Percentiles rank a stretch among this genome's conserved stretches.
These are phyloP conservation scores for Oreohelix idahoensis DNA, from an alignment of 1,140 invertebrate species.

Conservation along the genomic window DNA sequence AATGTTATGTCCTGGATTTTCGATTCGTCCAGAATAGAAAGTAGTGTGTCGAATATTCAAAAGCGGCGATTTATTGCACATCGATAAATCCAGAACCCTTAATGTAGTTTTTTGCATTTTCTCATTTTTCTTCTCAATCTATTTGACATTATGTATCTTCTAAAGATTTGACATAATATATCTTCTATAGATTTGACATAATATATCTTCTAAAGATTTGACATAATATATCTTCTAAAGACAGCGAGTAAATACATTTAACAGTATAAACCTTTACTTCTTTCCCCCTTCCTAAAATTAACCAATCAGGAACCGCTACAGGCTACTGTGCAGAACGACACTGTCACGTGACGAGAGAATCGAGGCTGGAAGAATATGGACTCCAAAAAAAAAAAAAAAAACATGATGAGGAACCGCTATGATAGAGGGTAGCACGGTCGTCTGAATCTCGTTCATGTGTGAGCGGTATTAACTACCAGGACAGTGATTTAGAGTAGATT, in stretches of 20 bases:
- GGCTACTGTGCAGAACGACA: not conserved
- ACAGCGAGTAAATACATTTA: not conserved
- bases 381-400: not conserved
- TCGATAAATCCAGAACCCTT: too few relatives aligned
- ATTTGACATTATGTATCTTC: too few relatives aligned
- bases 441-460: slow-evolving; percentile 16
- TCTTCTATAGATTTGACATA: too few relatives aligned
- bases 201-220: too few relatives aligned
- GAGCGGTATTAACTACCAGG: slow-evolving; percentile 20
- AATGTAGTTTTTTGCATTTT: too few relatives aligned
- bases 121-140: too few relatives aligned
- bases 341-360: not conserved
- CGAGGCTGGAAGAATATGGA: not conserved
- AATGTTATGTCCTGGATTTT: too few relatives aligned
- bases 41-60: too few relatives aligned
- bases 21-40: too few relatives aligned
- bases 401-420: not conserved
- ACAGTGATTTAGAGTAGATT: not conserved
- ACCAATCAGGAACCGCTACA: not conserved
- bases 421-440: not conserved
- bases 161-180: too few relatives aligned
- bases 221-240: not conserved
- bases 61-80: too few relatives aligned
- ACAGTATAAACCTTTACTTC: not conserved
- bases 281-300: not conserved